Base-by-base conservation (phyloP, 2,113 vertebrate species). In the Pogonocichla stellata region DNA sequence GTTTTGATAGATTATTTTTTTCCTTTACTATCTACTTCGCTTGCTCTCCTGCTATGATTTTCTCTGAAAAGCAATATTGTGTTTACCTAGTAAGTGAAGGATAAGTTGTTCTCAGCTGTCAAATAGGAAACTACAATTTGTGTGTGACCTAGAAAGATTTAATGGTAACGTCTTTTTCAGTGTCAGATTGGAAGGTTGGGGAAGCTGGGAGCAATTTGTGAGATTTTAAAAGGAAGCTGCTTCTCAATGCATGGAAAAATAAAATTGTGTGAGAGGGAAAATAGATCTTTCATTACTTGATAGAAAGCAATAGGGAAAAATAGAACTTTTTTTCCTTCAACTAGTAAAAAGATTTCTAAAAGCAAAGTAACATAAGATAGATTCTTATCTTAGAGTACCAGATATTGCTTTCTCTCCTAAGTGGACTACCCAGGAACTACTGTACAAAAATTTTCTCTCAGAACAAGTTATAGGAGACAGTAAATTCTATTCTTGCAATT, bases 101-200 rank as follows among this genome's bases (percentile, higher is more conserved):
- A 67, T 89, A 94, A 80, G 84, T 61, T 88, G 75, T 88, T 96
- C 86, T 88, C 66, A 79, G 53, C 91, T 95, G 84, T 96, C 93
- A 95, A 86, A 93, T 60, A 90, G 72, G 75, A 83, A 93, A 83
- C 47, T 86, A 81, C 88, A 93, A 65, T 95, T 93, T 96, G 51
- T 36, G 38, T 92, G 92, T 93, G 95, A 92, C 92, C 86, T 89
- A 91, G 80, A 95, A 92, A 89, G 57, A 69, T 85, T 92, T 92
- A 94, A 88, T 75, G 69, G 43, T 53, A 72, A 28, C 38, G 8
- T 73, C 64, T 92, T 81, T 86, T 75, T 70, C 64, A 31, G 42
- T 81, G 38, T 80, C 43, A 67, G 16, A 64, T 66, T 54, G 57
- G 48, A 84, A 71, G 31, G 19, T 0, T 73, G 33, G 29, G 45